Evolutionary conservation across 2,797 vertebrate species (phyloP), one percentile per base, ranked within the genome.

Genomic region (Darevskia nairensis): DNA sequence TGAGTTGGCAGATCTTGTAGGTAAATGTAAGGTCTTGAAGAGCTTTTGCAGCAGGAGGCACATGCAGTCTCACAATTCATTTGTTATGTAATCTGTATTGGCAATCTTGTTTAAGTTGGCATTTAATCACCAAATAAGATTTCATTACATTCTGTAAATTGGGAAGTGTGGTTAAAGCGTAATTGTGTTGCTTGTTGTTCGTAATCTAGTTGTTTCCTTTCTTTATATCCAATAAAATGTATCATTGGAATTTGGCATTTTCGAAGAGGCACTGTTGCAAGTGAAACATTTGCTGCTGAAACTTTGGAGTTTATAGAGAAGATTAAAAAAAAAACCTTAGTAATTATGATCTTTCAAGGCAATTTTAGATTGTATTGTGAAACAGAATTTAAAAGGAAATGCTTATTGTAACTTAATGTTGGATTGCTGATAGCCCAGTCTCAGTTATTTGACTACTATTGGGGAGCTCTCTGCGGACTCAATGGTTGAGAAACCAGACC

Each of bases 121-220:
- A 76, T 87, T 82, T 87, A 82, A 82, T 75, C 68, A 82, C 44
- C 59, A 68, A 82, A 82, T 74, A 68, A 68, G 32, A 77, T 77
- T 88, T 83, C 64, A 76, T 83, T 83, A 55, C 32, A 78, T 83
- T 87, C 35, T 35, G 46, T 83, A 71, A 88, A 83, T 83, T 83
- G 72, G 64, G 72, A 76, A 85, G 55, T 50, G 41, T 27, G 80
- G 32, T 55, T 68, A 82, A 72, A 76, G 64, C 27, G 71, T 39
- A 55, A 19, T 88, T 75, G 39, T 76, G 13, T 64, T 66, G 7
- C 80, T 82, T 82, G 19, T 66, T 74, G 74, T 74, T n/a, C 72
- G 46, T 74, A 74, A 59, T 74, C 69, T 29, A 76, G 25, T 50
- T 78, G 19, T 83, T 86, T 88, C 44, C 72, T 76, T 8, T 81